These are phyloP conservation scores for Nephrotoma guestfalica DNA, from an alignment of 2,888 invertebrate species.

Conservation along the genomic window DNA sequence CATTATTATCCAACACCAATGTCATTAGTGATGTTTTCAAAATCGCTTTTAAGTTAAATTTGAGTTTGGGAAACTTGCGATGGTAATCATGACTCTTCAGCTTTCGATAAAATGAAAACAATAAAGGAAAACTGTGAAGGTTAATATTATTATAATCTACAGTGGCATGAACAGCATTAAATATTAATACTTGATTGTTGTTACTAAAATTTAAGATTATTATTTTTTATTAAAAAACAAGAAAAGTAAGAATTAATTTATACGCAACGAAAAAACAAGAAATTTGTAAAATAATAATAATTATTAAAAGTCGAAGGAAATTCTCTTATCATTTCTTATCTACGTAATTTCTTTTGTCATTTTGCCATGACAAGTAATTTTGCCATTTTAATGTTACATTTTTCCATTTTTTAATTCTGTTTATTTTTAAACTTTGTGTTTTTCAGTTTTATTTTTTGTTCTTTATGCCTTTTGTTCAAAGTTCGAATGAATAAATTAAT, in stretches of 20 bases:
- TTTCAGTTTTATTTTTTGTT: too few relatives aligned
- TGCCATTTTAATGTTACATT: background rate
- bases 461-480: background rate
- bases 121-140: background rate
- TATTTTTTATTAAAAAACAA: background rate
- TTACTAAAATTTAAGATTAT: background rate
- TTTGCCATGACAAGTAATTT: background rate
- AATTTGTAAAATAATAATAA: background rate
- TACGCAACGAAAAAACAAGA: background rate
- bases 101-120: background rate
- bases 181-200: background rate
- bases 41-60: background rate
- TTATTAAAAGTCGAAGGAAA: background rate
- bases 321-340: background rate
- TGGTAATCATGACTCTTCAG: background rate
- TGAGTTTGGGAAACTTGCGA: background rate
- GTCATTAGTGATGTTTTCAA: background rate
- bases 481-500: background rate
- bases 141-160: background rate
- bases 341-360: background rate
- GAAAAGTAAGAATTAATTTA: background rate
- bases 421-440: background rate
- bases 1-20: background rate
- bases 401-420: background rate
- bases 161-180: background rate